These are phyloP conservation scores for Drosophila mimetica DNA, from an alignment of 2,888 invertebrate species.

Conservation along the genomic window DNA sequence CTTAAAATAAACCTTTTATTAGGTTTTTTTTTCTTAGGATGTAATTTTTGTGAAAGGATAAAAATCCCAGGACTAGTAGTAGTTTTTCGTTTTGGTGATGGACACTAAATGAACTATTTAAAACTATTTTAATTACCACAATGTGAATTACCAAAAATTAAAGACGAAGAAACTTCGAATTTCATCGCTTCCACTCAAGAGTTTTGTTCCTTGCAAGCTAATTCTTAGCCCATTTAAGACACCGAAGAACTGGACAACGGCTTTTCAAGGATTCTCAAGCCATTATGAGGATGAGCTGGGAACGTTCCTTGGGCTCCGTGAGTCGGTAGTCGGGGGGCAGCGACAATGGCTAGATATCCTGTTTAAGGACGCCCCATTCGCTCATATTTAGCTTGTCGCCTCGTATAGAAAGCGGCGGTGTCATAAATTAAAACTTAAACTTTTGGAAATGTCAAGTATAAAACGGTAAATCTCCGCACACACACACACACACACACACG, in stretches of 20 bases:
- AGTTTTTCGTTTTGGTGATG: too few species aligned
- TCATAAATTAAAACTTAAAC: conserved; percentile 85
- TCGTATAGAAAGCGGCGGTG: conserved; percentile 83
- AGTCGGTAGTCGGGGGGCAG: conserved; percentile 20
- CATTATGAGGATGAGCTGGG: conserved; percentile 42
- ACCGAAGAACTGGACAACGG: conserved; percentile 21
- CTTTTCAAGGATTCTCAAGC: conserved; percentile 6
- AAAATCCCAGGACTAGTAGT: too few species aligned
- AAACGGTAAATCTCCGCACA: conserved; percentile 84
- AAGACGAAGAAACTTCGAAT: background rate
- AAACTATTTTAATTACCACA: background rate
- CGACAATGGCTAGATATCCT: conserved; percentile 77
- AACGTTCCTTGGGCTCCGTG: conserved; percentile 28
- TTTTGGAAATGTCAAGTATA: conserved; percentile 85
- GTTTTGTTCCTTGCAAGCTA: background rate
- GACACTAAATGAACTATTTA: background rate
- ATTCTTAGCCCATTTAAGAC: background rate
- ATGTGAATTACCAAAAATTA: background rate
- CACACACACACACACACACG: conserved; percentile 54
- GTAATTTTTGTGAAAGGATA: too few species aligned
- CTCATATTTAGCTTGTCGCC: conserved; percentile 79
- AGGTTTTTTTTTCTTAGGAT: too few species aligned
- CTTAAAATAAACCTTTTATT: too few species aligned
- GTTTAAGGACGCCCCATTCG: conserved; percentile 65
- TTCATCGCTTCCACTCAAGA: background rate